Base-by-base conservation (phyloP, 2,888 invertebrate genomes). In the Tenthredo notha region DNA sequence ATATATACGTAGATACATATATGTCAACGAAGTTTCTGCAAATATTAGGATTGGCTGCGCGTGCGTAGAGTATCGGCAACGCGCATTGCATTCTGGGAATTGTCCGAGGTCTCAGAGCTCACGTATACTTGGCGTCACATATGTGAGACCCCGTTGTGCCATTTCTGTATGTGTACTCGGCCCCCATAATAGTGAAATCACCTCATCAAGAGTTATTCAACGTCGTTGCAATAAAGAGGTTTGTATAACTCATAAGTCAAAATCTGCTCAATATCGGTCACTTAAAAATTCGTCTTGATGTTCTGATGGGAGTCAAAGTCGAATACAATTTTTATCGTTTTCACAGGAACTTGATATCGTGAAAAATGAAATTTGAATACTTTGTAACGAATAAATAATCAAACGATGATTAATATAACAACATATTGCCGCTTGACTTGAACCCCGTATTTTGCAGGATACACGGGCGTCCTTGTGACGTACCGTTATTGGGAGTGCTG, bases 401-500 rank as follows among this genome's bases (percentile, higher is more conserved):
- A 37, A 70, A 33, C 37, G 15, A 37, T 6, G 37, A 70, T n/a
- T 37, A 7, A 43, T 43, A 25, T 15, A 43, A 43, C 21, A 74
- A 40, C 43, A 33, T 10, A 77, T 50, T 7, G n/a, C 18, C 50
- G 29, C 18, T 40, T 9, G 54, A 50, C 25, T 29, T 50, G 10
- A 50, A 50, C 50, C 18, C 1, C 18, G n/a, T 18, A n/a, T 33
- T 33, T 10, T 54, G 33, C n/a, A 33, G 77, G 77, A 29, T 77
- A 33, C 54, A 29, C 54, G 72, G 72, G 40, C 54, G 77, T 77
- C 77, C 77, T 77, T 77, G 50, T 80, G 65, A 67, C 67, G 83
- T 83, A 47, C n/a, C 50, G n/a, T 83, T 70, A 70, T 65, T 47
- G 83, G 83, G 83, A 83, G 67, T 83, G 83, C 83, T 70, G 83